These are phyloP conservation scores for Hyles vespertilio DNA, from an alignment of 1,140 invertebrate genomes.

Conservation along the genomic window DNA sequence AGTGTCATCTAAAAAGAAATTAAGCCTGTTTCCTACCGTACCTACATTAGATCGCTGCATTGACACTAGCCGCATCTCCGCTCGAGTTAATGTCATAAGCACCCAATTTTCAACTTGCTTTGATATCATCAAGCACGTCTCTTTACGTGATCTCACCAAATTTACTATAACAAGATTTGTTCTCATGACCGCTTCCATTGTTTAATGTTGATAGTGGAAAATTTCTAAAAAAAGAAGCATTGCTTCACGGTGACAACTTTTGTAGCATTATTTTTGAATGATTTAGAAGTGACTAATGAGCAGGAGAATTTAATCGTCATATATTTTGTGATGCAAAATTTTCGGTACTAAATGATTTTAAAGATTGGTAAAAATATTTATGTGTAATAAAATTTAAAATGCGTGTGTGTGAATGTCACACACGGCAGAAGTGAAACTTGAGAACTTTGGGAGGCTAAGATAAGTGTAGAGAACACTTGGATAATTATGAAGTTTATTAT, in stretches of 20 bases:
- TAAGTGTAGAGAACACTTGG: too few relatives aligned
- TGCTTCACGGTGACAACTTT: too few relatives aligned
- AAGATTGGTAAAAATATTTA: not conserved
- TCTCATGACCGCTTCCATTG: slow-evolving; percentile 42
- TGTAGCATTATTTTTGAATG: not conserved
- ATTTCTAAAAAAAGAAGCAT: too few relatives aligned
- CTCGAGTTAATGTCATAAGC: slow-evolving; percentile 16
- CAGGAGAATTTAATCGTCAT: not conserved
- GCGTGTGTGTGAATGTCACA: too few relatives aligned
- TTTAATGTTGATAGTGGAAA: not conserved
- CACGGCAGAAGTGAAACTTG: too few relatives aligned
- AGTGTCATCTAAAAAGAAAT: too few relatives aligned
- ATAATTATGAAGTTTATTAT: too few relatives aligned
- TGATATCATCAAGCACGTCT: slow-evolving; percentile 53
- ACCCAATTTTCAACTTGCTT: slow-evolving; percentile 34
- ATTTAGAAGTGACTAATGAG: not conserved
- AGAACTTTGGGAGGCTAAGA: too few relatives aligned
- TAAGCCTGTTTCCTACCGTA: too few relatives aligned
- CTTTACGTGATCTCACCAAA: slow-evolving; percentile 58
- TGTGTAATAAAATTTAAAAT: too few relatives aligned
- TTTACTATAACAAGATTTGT: slow-evolving; percentile 61
- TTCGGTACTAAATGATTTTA: not conserved
- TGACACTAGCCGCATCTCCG: too few relatives aligned
- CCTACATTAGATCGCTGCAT: too few relatives aligned
- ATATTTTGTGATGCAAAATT: not conserved